Evolutionary conservation across 1,140 invertebrate genomes (phyloP).

Genomic region (Eubasilissa regina): DNA sequence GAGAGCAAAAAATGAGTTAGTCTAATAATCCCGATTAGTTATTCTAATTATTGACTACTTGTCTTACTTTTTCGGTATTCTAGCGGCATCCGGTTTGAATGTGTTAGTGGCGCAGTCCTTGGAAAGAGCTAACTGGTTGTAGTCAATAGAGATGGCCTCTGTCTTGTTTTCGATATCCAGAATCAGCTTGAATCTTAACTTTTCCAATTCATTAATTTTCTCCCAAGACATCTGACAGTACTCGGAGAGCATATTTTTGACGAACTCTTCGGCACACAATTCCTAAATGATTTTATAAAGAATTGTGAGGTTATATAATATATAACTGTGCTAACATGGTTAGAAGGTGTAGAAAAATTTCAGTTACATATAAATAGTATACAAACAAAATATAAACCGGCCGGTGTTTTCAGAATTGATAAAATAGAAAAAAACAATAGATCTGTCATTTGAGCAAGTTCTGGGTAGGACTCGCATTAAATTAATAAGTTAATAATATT

Average conservation of each 20-base stretch:
- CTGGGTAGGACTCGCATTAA: too few species aligned
- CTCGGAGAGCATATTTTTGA: slow-evolving; percentile 81
- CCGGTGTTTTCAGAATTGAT: too few species aligned
- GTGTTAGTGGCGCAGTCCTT: slow-evolving; percentile 84
- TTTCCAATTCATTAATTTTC: slow-evolving; percentile 86
- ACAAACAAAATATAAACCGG: too few species aligned
- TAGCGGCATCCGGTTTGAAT: slow-evolving; percentile 84
- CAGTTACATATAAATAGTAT: too few species aligned
- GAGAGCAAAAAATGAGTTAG: too few species aligned
- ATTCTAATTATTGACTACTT: background rate
- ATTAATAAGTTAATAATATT: too few species aligned
- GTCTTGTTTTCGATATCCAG: slow-evolving; percentile 86
- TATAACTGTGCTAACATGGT: too few species aligned
- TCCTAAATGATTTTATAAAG: slow-evolving; percentile 72
- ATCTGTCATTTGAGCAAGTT: too few species aligned
- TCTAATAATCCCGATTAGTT: too few species aligned
- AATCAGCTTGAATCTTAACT: slow-evolving; percentile 82
- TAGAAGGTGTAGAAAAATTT: too few species aligned
- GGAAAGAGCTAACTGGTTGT: slow-evolving; percentile 82
- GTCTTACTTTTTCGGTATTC: slow-evolving; percentile 80
- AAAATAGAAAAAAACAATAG: too few species aligned
- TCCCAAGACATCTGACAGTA: slow-evolving; percentile 87
- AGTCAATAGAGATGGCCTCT: slow-evolving; percentile 84
- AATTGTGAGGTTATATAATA: too few species aligned
- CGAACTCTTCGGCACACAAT: slow-evolving; percentile 81